Evolutionary conservation across 2,888 invertebrate genomes (phyloP).

Genomic region (Tenthredo livida): DNA sequence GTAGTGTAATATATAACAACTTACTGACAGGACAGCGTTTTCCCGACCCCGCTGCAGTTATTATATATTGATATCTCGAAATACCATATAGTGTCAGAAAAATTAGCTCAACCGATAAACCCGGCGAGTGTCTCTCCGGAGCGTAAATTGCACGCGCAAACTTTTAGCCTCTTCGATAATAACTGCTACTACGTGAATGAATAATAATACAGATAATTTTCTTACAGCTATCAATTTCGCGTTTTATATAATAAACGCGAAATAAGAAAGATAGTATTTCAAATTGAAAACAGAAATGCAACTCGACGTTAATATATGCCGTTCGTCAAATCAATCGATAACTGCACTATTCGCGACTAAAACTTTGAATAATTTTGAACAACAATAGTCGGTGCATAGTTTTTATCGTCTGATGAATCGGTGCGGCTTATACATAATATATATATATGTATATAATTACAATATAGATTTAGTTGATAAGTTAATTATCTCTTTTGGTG

Average conservation of each 20-base stretch:
- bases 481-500: background rate
- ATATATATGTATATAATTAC: background rate
- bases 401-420: background rate
- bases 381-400: background rate
- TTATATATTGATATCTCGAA: background rate
- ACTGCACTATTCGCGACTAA: background rate
- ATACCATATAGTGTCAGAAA: background rate
- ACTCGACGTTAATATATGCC: background rate
- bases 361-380: background rate
- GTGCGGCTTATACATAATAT: background rate
- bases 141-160: background rate
- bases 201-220: background rate
- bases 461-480: background rate
- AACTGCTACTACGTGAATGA: background rate
- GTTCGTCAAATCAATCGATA: background rate
- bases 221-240: background rate
- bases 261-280: background rate
- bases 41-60: background rate
- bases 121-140: background rate
- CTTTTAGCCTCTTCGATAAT: background rate
- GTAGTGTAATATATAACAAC: background rate
- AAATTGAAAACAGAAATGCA: too few relatives aligned
- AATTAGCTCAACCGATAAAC: constrained; percentile 3
- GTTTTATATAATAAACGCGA: background rate
- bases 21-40: background rate